Base-by-base conservation (phyloP, 2,888 invertebrate species). In the Cephus pygmeus region DNA sequence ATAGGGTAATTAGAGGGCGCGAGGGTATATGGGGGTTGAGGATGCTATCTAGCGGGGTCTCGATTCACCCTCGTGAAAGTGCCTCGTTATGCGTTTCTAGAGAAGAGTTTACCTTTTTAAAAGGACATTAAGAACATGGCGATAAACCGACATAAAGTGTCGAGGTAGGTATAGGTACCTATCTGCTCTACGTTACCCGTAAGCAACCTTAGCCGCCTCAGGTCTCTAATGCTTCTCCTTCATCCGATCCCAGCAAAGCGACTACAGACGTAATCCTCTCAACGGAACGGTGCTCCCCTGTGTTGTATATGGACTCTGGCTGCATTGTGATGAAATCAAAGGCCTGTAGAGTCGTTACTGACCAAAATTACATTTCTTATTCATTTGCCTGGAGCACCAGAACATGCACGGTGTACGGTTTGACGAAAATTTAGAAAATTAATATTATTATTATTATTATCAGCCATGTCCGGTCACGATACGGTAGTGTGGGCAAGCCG, bases 1-100 rank as follows among this genome's bases (percentile, higher is more conserved):
- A 87, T 87, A 86, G 88, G 90, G 90, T 90, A 91, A 91, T 91
- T 91, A 91, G 91, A 90, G 91, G 91, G 91, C 88, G 90, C 85
- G 86, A 86, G 84, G 80, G 80, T 56, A 56, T 56, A 56, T 83
- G 81, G 81, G 82, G 81, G 76, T 79, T 79, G 80, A 83, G 56
- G 83, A 83, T 85, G 74, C 87, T 90, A 89, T 90, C 88, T 88
- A 83, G 83, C 82, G 80, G 83, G 73, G 34, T 69, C 84, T 85
- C 84, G 86, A 88, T 87, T 88, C 85, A 82, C 78, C 82, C 77
- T 82, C 83, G 80, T 85, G 85, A 83, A 87, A 87, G 79, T 86
- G 79, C 82, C 85, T 83, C 85, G 82, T 85, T 82, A 73, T 79
- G 77, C 79, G 77, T 77, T 75, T 69, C 31, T 71, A 73, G 74